Conservation (phyloP, 2,113 vertebrate genomes). For the Bufo bufo region DNA sequence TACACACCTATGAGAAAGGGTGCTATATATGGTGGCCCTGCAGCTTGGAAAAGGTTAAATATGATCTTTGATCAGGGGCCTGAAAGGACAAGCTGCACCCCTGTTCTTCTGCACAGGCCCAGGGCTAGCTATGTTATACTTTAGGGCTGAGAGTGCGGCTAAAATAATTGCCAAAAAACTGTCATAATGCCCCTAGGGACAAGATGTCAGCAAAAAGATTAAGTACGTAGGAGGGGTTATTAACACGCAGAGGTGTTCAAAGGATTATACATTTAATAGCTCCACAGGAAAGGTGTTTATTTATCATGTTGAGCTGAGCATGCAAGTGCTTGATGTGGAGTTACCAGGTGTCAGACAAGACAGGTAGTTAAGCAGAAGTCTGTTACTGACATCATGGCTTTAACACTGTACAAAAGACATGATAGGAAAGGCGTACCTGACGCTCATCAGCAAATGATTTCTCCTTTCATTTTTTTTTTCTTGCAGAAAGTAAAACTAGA, state of each 20-base stretch:
- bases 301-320: slow-evolving; percentile 43
- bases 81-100: slow-evolving; percentile 20
- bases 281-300: slow-evolving; percentile 39
- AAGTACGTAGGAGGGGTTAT: slow-evolving; percentile 51
- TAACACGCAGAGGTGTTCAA: slow-evolving; percentile 55
- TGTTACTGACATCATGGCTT: slow-evolving; percentile 4
- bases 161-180: slow-evolving; percentile 50
- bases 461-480: not conserved
- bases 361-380: slow-evolving; percentile 14
- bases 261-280: slow-evolving; percentile 52
- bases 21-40: not conserved
- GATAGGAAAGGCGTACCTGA: not conserved
- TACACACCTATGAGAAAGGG: not conserved
- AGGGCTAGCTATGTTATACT: slow-evolving; percentile 26
- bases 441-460: not conserved
- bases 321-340: slow-evolving; percentile 34
- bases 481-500: not conserved
- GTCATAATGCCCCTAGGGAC: slow-evolving; percentile 42
- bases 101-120: slow-evolving; percentile 34
- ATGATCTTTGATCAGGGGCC: not conserved
- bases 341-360: slow-evolving; percentile 40
- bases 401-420: not conserved
- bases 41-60: slow-evolving; percentile 36
- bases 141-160: slow-evolving; percentile 23
- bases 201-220: slow-evolving; percentile 55